Conservation (phyloP, 23 tunicate genomes). For the Styela plicata region DNA sequence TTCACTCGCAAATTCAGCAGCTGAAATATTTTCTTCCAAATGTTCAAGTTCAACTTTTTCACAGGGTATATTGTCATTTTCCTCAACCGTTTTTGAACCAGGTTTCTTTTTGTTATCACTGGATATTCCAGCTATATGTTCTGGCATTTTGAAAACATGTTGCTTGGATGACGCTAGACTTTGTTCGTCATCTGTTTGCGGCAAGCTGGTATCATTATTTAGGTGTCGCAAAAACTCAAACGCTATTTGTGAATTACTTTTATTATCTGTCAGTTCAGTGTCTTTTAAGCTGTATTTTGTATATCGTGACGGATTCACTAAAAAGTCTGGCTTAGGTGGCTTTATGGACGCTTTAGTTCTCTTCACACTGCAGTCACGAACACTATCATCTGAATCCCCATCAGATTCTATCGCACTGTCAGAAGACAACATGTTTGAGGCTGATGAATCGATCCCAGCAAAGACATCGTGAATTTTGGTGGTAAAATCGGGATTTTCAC, state of each 20-base stretch:
- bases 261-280: slow-evolving; percentile 27
- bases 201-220: not conserved
- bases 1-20: slow-evolving; percentile 24
- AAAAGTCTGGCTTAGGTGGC: slow-evolving; percentile 15
- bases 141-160: slow-evolving; percentile 35
- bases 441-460: slow-evolving; percentile 2
- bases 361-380: not conserved
- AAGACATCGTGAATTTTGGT: slow-evolving; percentile 19
- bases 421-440: slow-evolving; percentile 16
- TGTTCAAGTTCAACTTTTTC: slow-evolving; percentile 34
- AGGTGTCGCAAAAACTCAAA: slow-evolving; percentile 42
- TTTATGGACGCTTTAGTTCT: not conserved
- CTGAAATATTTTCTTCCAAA: slow-evolving; percentile 20
- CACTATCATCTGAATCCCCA: not conserved
- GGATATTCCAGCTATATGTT: slow-evolving; percentile 10
- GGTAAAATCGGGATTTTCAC: slow-evolving; percentile 22
- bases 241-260: slow-evolving; percentile 55
- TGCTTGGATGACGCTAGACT: not conserved
- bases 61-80: not conserved
- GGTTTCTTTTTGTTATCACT: not conserved
- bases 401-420: slow-evolving; percentile 12
- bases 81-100: not conserved
- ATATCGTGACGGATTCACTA: slow-evolving; percentile 17
- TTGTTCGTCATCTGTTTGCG: not conserved
- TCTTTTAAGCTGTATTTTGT: slow-evolving; percentile 39